phyloP scores from a whole-genome alignment of 2,797 vertebrate genomes.

The Amniataba percoides region DNA sequence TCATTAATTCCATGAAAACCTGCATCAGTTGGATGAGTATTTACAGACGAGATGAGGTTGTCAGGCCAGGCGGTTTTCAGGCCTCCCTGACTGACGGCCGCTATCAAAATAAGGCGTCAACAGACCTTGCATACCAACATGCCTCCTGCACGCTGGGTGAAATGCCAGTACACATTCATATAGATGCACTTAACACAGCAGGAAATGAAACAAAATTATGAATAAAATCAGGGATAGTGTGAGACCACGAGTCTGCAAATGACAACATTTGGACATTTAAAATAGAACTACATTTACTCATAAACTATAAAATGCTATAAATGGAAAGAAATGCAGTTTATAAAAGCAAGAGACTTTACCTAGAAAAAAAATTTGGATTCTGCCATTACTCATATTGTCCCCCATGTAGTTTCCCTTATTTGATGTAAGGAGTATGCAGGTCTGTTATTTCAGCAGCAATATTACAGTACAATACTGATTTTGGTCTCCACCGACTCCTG shows the following conservation, averaged over 20 bases:
- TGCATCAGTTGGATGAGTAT: slow-evolving; percentile 82
- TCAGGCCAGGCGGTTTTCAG: slow-evolving; percentile 49
- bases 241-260: slow-evolving; percentile 5
- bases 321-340: not conserved
- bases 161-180: slow-evolving; percentile 51
- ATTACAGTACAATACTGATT: not conserved
- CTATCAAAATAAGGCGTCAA: slow-evolving; percentile 49
- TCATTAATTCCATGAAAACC: slow-evolving; percentile 84
- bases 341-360: not conserved
- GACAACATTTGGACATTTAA: not conserved
- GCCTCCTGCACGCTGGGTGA: slow-evolving; percentile 21
- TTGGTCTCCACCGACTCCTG: too few species aligned
- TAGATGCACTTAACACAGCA: slow-evolving; percentile 37
- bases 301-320: not conserved
- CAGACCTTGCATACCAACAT: slow-evolving; percentile 35
- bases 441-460: not conserved
- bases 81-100: slow-evolving; percentile 48
- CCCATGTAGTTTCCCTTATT: not conserved
- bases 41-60: slow-evolving; percentile 79
- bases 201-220: slow-evolving; percentile 32
- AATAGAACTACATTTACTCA: too few species aligned
- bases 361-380: not conserved
- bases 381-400: not conserved
- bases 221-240: not conserved
- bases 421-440: not conserved